phyloP scores from a whole-genome alignment of 2,888 invertebrate species.

The Melolontha melolontha region DNA sequence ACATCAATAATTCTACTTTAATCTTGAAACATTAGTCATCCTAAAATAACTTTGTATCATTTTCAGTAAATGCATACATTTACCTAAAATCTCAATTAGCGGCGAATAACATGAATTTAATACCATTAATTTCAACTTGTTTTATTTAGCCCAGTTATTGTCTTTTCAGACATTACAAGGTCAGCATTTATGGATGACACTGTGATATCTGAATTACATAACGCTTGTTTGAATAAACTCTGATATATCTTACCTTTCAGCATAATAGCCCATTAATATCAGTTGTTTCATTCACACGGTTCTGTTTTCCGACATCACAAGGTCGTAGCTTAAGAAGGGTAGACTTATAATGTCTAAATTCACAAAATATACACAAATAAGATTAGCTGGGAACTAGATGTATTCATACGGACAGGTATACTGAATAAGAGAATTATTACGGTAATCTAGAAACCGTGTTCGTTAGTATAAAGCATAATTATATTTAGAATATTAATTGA shows the following conservation, averaged over 20 bases:
- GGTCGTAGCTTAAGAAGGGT: neutral
- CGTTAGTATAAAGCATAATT: too few relatives aligned
- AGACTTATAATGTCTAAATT: too few relatives aligned
- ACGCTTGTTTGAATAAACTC: conserved; percentile 11
- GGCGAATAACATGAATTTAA: conserved; percentile 3
- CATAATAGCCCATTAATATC: conserved; percentile 14
- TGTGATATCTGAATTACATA: neutral
- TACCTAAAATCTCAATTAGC: neutral
- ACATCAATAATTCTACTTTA: too few relatives aligned
- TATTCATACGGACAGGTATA: too few relatives aligned
- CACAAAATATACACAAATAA: too few relatives aligned
- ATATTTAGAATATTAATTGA: too few relatives aligned
- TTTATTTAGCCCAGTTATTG: neutral
- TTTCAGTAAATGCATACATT: too few relatives aligned
- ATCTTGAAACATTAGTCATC: too few relatives aligned
- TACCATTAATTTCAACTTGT: conserved; percentile 5
- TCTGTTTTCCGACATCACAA: neutral
- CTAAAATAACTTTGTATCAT: too few relatives aligned
- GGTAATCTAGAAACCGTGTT: too few relatives aligned
- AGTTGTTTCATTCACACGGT: conserved; percentile 9
- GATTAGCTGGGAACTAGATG: too few relatives aligned
- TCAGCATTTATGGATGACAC: neutral
- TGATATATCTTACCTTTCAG: conserved; percentile 3
- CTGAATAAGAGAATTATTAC: too few relatives aligned
- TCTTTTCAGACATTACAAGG: conserved; percentile 12